Evolutionary conservation across 2,113 vertebrate species (phyloP).

Genomic region (Corythoichthys haematopterus): DNA sequence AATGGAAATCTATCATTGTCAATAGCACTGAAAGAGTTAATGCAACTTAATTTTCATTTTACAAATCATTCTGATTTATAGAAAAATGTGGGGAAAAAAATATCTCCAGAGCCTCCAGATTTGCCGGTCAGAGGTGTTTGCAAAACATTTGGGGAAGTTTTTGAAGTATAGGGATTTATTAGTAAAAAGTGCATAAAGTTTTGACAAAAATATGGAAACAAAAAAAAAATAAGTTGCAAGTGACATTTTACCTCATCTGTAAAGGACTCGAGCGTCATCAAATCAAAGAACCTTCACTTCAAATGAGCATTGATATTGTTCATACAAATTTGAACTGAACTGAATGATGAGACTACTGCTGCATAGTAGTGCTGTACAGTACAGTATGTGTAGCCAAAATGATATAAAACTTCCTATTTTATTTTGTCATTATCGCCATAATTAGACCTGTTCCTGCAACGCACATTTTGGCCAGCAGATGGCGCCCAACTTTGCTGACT

Average conservation of each 20-base stretch:
- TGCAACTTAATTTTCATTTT: conserved; percentile 4
- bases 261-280: too few relatives aligned
- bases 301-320: background rate
- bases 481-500: too few relatives aligned
- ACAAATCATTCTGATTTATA: conserved; percentile 42
- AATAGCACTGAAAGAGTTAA: too few relatives aligned
- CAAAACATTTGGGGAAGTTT: background rate
- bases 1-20: too few relatives aligned
- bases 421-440: too few relatives aligned
- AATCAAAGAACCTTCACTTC: background rate
- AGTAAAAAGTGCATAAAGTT: background rate
- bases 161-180: background rate
- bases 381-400: too few relatives aligned
- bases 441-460: too few relatives aligned
- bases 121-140: background rate
- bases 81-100: conserved; percentile 5
- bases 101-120: conserved; percentile 48
- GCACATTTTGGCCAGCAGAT: too few relatives aligned
- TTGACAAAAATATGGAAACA: background rate
- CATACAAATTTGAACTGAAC: background rate
- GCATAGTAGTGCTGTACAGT: background rate
- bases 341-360: background rate
- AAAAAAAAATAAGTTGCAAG: background rate
- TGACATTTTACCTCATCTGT: background rate
- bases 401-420: too few relatives aligned